These are phyloP conservation scores for Luidia sarsii DNA, from an alignment of 53 echinoderm and acorn worm species.

Conservation along the genomic window DNA sequence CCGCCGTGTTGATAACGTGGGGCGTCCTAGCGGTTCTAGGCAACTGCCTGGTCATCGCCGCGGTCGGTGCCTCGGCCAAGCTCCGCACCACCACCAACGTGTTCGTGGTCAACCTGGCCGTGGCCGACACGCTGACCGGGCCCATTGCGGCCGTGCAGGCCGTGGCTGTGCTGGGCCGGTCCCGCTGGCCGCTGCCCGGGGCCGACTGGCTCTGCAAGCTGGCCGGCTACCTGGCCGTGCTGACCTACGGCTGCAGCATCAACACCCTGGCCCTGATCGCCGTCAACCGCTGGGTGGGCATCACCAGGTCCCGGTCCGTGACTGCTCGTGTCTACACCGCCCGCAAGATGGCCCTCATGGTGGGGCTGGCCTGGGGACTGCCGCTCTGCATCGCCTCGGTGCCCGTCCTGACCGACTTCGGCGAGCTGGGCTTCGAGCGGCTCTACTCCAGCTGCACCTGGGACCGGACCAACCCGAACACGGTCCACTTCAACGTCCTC, in stretches of 20 bases:
- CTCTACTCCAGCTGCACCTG: constrained; percentile 35
- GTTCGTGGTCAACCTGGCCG: constrained; percentile 45
- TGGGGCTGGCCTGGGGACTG: constrained; percentile 21
- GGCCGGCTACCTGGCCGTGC: neutral
- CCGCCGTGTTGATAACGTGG: neutral
- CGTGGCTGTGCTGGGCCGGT: constrained; percentile 4
- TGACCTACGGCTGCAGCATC: constrained; percentile 28
- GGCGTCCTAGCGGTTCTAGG: constrained; percentile 1
- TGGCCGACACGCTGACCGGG: constrained; percentile 6
- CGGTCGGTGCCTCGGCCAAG: constrained; percentile 20
- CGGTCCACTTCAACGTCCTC: constrained; percentile 1
- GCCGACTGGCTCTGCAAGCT: constrained; percentile 27
- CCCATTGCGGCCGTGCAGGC: constrained; percentile 16
- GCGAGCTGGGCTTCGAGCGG: constrained; percentile 39
- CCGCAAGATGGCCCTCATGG: constrained; percentile 32
- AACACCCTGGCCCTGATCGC: constrained; percentile 49
- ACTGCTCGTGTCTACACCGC: constrained; percentile 35
- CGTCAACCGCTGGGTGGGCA: constrained; percentile 40
- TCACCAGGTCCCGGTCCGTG: constrained; percentile 37
- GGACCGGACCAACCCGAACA: constrained; percentile 18
- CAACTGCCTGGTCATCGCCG: constrained; percentile 37
- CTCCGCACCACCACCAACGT: constrained; percentile 50
- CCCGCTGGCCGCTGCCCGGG: constrained; percentile 11
- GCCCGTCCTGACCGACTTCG: constrained; percentile 21
- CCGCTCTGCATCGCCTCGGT: constrained; percentile 24